phyloP scores from a whole-genome alignment of 2,113 vertebrate genomes.

The Nothobranchius kuhntae region DNA sequence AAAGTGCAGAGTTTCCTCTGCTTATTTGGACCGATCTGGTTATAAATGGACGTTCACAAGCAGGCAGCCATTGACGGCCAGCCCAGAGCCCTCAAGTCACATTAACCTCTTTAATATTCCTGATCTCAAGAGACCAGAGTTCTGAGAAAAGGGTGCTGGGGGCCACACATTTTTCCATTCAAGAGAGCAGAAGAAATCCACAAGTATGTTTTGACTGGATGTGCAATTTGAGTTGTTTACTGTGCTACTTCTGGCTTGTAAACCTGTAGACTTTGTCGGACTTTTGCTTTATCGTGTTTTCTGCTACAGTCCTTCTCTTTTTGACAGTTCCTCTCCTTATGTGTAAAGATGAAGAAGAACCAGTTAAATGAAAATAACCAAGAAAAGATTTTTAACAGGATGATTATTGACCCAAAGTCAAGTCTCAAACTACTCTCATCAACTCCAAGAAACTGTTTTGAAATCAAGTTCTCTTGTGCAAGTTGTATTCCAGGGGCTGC shows the following conservation, averaged over 20 bases:
- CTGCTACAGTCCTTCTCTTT: constrained; percentile 1
- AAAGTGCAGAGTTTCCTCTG: constrained; percentile 76
- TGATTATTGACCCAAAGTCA: constrained; percentile 20
- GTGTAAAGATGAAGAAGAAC: not conserved
- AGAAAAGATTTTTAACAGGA: constrained; percentile 1
- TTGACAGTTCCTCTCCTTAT: not conserved
- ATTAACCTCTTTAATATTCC: constrained; percentile 68
- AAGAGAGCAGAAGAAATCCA: constrained; percentile 40
- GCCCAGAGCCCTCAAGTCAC: constrained; percentile 58
- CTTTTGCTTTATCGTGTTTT: constrained; percentile 1
- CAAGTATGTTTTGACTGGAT: constrained; percentile 41
- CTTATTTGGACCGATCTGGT: constrained; percentile 76
- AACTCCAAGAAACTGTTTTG: constrained; percentile 22
- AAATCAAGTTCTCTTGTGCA: constrained; percentile 45
- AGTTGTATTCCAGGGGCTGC: constrained; percentile 53
- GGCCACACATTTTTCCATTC: constrained; percentile 78
- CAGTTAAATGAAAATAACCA: not conserved
- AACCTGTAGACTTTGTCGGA: constrained; percentile 12
- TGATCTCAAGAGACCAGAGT: constrained; percentile 73
- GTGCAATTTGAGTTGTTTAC: constrained; percentile 63
- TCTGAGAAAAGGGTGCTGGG: constrained; percentile 65
- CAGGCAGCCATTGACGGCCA: constrained; percentile 52
- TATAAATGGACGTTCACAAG: constrained; percentile 77
- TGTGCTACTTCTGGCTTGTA: constrained; percentile 42
- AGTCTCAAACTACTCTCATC: constrained; percentile 9